Conservation (phyloP, 2,888 invertebrate species). For the Eupithecia abbreviata region DNA sequence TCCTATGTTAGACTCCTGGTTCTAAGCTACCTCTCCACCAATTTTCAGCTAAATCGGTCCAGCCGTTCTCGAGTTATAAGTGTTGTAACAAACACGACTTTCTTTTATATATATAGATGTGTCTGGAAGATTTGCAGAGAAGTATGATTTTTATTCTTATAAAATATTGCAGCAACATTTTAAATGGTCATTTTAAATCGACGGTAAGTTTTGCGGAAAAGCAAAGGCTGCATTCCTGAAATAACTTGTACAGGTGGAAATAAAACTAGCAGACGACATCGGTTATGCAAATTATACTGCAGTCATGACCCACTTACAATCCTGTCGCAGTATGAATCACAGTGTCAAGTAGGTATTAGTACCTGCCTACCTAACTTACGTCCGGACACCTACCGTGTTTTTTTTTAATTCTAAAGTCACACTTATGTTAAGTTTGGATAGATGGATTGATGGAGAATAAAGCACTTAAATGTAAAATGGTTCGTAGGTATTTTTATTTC, state of each 20-base stretch:
- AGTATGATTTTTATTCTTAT: not conserved
- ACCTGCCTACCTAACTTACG: conserved; percentile 28
- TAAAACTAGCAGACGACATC: conserved; percentile 61
- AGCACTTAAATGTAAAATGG: no score
- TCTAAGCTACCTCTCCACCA: no score
- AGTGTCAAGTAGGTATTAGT: conserved; percentile 36
- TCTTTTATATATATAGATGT: no score
- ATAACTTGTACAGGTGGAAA: conserved; percentile 51
- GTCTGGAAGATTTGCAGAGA: not conserved
- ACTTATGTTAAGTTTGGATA: not conserved
- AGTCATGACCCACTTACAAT: conserved; percentile 68
- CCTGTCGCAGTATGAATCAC: conserved; percentile 63
- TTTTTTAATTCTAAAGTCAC: not conserved
- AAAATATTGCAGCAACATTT: not conserved
- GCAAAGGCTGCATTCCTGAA: conserved; percentile 37
- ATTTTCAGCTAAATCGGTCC: no score
- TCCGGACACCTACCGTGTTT: conserved; percentile 28
- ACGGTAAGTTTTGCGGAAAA: not conserved
- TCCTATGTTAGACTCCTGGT: no score
- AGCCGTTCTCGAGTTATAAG: no score
- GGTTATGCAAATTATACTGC: conserved; percentile 71
- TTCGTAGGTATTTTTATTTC: no score
- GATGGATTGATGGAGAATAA: not conserved
- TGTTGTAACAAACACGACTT: no score
- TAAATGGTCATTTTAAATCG: not conserved